Base-by-base conservation (phyloP, 2,113 vertebrate species). In the Cyanoderma ruficeps region DNA sequence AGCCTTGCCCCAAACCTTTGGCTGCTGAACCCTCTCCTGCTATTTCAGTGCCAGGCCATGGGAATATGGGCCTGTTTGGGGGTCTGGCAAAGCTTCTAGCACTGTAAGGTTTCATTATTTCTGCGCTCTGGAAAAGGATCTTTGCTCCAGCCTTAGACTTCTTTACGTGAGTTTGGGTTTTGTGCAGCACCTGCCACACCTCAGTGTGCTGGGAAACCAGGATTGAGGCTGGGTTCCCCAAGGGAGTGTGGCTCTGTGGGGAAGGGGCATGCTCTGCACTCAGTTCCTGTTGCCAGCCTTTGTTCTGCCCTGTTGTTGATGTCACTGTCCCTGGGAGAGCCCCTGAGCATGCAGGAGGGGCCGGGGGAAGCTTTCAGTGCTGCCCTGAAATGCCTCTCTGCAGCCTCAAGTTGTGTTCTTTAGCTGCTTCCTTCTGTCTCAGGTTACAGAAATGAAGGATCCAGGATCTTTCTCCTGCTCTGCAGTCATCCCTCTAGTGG, bases 291-390 rank as follows among this genome's bases (percentile, higher is more conserved):
- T 60, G 19, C 22, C 31, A 8, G 3, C 41, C 52, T 65, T 61
- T 44, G 14, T 59, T 52, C 20, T 69, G 17, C 20, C 42, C 19
- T 50, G 31, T 15, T 35, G 21, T 6, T 74, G 53, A 2, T 81
- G 78, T 20, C 24, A 3, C 49, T 52, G 71, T 8, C 56, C 1
- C 53, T 50, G 79, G 72, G 44, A 67, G 60, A 46, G 7, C n/a
- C 14, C 75, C 70, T 1, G 2, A 9, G 19, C 0, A 0, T 20
- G 24, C 19, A 10, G 4, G 64, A 44, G 64, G 41, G 49, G 47
- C 77, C 33, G 13, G 12, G 50, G 59, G 59, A 80, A 41, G n/a
- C 28, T 74, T 4, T 44, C 20, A 1, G 25, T 27, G 50, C 24
- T 46, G 10, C 7, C 20, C 35, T 59, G 60, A 83, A 71, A 19